These are phyloP conservation scores for Plagodis dolabraria DNA, from an alignment of 2,888 invertebrate species.

Conservation along the genomic window DNA sequence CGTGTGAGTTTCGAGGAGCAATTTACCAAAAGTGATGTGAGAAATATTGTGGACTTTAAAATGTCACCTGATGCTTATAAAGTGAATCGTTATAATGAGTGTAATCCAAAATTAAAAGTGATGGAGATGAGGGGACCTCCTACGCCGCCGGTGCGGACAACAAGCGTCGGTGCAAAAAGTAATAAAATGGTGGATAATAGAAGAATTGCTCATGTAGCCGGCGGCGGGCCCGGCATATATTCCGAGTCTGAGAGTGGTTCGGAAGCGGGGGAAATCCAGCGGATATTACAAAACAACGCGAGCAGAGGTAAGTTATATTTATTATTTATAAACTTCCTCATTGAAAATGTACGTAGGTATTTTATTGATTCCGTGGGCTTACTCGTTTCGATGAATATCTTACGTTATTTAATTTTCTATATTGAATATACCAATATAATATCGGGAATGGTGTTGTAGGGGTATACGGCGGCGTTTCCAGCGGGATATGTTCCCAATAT, in stretches of 20 bases:
- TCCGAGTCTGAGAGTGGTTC: slow-evolving; percentile 89
- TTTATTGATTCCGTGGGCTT: slow-evolving; percentile 4
- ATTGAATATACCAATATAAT: slow-evolving; percentile 5
- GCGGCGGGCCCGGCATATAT: slow-evolving; percentile 54
- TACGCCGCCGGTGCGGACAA: slow-evolving; percentile 67
- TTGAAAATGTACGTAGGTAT: not conserved
- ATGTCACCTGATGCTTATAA: slow-evolving; percentile 38
- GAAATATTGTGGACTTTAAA: slow-evolving; percentile 38
- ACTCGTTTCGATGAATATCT: not conserved
- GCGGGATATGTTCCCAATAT: not conserved
- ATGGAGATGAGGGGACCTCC: slow-evolving; percentile 56
- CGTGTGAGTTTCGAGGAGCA: slow-evolving; percentile 66
- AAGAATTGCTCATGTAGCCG: slow-evolving; percentile 42
- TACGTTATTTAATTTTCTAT: slow-evolving; percentile 3
- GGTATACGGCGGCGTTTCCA: not conserved
- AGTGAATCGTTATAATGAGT: slow-evolving; percentile 36
- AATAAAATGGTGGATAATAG: slow-evolving; percentile 47
- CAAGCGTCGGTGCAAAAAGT: slow-evolving; percentile 60
- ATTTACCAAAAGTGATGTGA: slow-evolving; percentile 33
- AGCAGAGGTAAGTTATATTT: slow-evolving; percentile 50
- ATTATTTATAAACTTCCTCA: slow-evolving; percentile 14
- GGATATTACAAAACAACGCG: slow-evolving; percentile 78
- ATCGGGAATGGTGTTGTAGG: not conserved
- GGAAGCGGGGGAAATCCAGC: slow-evolving; percentile 89
- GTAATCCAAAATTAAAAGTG: slow-evolving; percentile 37